Evolutionary conservation across 2,888 invertebrate genomes (phyloP), one percentile per base, ranked within the genome.

Genomic region (Tricholauxania praeusta): DNA sequence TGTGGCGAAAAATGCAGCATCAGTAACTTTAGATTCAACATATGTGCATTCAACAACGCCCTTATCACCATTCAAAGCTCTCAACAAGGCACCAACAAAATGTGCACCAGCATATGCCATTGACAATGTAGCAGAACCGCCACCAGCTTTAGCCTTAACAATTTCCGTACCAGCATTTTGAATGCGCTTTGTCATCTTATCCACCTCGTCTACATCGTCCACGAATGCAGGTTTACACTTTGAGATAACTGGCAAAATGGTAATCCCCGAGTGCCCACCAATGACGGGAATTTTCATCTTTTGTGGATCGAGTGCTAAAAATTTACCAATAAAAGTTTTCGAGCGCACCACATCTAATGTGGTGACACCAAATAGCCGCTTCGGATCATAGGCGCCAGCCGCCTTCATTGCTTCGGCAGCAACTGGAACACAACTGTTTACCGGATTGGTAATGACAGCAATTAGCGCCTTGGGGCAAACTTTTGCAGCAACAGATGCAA

Each of bases 161-260:
- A 91, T 91, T 89, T 98, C 98, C 47, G 97, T 98, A 70, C 98
- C 99, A 71, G 98, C 99, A 85, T 98, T 96, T 89, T 97, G 98
- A 81, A 99, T 97, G 84, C 97, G 92, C 79, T 90, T 90, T 0
- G 96, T 96, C 68, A 99, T 89, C 4, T 93, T 92, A 85, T 96
- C 91, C 74, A 91, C 93, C 79, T 92, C 90, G 17, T 90, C 90
- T 84, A 96, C 93, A n/a, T 90, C 90, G 84, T 97, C 93, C 17
- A 92, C 90, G 10, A 95, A 93, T 0, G 90, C 84, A 0, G 98
- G 98, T 60, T 91, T 91, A 78, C 93, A 91, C 89, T 97, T 97
- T 12, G 97, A 97, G 76, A 98, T 92, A 72, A 99, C 82, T 0
- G 99, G 98, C 83, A 99, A 93, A 86, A 99, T 98, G 78, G 99